Conservation (phyloP, 2,113 vertebrate species). For the Lampris incognitus region DNA sequence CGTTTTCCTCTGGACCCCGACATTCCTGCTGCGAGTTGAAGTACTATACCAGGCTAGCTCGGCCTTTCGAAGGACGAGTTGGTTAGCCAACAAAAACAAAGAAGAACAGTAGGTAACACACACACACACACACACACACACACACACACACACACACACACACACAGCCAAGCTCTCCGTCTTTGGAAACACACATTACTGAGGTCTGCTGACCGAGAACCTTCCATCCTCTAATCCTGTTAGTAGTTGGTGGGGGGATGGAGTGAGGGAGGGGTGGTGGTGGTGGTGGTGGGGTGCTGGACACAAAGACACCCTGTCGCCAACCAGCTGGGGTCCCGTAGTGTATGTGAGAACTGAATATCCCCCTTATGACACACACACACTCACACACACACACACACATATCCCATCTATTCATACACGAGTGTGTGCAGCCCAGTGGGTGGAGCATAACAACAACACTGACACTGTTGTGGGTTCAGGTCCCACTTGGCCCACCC, state of each 20-base stretch:
- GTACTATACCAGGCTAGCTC: too few species aligned
- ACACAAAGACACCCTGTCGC: conserved; percentile 73
- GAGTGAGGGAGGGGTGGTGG: conserved; percentile 27
- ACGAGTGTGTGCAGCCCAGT: neutral
- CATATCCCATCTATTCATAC: neutral
- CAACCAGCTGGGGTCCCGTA: conserved; percentile 79
- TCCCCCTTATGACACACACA: conserved; percentile 27
- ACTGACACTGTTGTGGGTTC: conserved; percentile 16
- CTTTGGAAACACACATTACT: conserved; percentile 42
- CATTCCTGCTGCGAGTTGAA: too few species aligned
- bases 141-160: conserved; percentile 40
- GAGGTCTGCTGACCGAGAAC: conserved; percentile 72
- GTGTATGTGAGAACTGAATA: conserved; percentile 54
- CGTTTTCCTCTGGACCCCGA: too few species aligned
- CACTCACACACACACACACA: conserved; percentile 10
- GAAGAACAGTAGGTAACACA: neutral
- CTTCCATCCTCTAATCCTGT: conserved; percentile 82
- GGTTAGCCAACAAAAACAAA: neutral
- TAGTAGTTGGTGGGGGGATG: conserved; percentile 61
- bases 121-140: conserved; percentile 48
- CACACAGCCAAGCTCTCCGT: conserved; percentile 39
- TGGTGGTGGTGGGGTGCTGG: conserved; percentile 34
- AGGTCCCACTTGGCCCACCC: neutral
- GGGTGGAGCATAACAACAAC: neutral
- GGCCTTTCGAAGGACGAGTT: too few species aligned